A percentile compares a stretch with the other conserved stretches of the same genome.
phyloP scores from a whole-genome alignment of 2,797 vertebrate genomes.

The Yasuhikotakia modesta region DNA sequence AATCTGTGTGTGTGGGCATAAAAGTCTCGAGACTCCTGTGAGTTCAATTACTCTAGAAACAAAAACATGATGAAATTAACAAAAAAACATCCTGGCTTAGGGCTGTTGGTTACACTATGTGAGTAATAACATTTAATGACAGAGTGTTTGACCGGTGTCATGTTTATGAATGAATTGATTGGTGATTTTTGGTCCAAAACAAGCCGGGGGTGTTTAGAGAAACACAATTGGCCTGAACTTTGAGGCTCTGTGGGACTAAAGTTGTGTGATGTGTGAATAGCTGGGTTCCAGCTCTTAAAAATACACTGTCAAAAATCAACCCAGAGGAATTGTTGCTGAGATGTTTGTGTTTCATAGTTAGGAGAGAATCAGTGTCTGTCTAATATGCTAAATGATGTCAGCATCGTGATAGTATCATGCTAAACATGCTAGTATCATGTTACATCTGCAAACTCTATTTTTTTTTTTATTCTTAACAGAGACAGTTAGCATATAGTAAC shows the following conservation, averaged over 20 bases:
- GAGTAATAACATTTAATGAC: constrained; percentile 36
- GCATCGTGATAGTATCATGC: no score
- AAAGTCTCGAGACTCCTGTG: constrained; percentile 10
- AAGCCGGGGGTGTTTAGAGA: not conserved
- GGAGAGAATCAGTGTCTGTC: no score
- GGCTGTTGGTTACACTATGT: constrained; percentile 20
- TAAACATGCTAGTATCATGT: no score
- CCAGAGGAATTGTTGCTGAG: no score
- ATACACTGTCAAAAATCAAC: not conserved
- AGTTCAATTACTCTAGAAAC: constrained; percentile 24
- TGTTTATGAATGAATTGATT: constrained; percentile 20
- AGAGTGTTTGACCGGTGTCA: constrained; percentile 27
- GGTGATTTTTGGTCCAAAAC: constrained; percentile 26
- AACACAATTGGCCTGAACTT: not conserved
- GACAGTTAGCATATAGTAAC: not conserved
- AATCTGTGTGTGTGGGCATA: constrained; percentile 3
- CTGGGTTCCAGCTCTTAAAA: no score
- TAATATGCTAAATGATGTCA: no score
- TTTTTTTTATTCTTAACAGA: no score
- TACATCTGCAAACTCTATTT: no score
- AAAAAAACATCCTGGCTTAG: constrained; percentile 18
- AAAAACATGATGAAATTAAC: constrained; percentile 34
- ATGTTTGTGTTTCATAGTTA: no score
- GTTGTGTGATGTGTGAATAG: no score
- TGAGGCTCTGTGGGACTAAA: not conserved